Evolutionary conservation across 2,113 vertebrate species (phyloP), one percentile per base, ranked within the genome.

Genomic region (Microtus oregoni): DNA sequence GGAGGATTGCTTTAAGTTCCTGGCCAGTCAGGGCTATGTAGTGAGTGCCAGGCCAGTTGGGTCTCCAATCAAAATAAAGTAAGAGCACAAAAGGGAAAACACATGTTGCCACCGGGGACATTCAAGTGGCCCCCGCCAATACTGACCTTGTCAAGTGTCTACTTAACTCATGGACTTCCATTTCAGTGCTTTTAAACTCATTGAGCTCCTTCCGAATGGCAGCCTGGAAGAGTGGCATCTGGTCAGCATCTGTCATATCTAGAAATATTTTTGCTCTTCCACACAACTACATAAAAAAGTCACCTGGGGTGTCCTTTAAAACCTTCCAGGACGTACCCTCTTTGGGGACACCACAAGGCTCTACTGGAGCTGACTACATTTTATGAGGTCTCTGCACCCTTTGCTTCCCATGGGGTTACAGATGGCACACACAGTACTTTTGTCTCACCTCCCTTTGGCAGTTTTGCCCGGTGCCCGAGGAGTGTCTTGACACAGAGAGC

Each of bases 101-200:
- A 47, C 35, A 35, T 2, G 20, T 50, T 65, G 85, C 13, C 86
- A 30, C 78, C 0, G 3, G 61, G 32, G 63, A 90, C 79, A 2
- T 63, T 67, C 15, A 41, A 90, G 88, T 72, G n/a, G 85, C 50
- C 41, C 4, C 20, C 38, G 7, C 10, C 1, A 35, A 6, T n/a
- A 75, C 98, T 98, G 94, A 99, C 99, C 99, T 99, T 99, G 99
- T 99, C 98, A 99, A 98, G 98, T 99, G 99, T 96, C 99, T 99
- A 96, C 99, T 99, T 91, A 99, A 99, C 98, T 99, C 99, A 65
- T 99, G 99, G 97, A 99, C 99, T 98, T 99, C 99, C 99, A 99
- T 99, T 98, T 99, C 99, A 98, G 99, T 99, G 99, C 99, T 99
- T 99, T 99, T 99, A 97, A 99, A 99, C 98, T 99, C 99, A 86